Evolutionary conservation across 2,797 vertebrate genomes (phyloP), one percentile per base, ranked within the genome.

Genomic region (Coendou prehensilis): DNA sequence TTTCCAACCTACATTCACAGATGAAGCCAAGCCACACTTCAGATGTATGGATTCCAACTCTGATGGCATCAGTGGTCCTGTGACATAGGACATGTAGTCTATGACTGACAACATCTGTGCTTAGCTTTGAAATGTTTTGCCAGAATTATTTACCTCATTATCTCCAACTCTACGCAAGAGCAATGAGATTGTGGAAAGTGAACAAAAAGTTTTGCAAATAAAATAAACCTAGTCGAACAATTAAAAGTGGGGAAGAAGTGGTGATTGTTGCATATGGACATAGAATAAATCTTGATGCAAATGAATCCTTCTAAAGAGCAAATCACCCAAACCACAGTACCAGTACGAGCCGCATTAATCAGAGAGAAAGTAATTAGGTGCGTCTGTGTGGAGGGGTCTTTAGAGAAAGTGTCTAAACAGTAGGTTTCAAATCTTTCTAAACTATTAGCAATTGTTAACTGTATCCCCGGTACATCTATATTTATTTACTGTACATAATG

Each of bases 91-190:
- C 22, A n/a, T 15, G 18, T 45, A 83, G 30, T 87, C 54, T 56
- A 14, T 83, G 89, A 90, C 71, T 93, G 78, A 37, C n/a, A 94
- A 1, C 56, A 61, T 83, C 82, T 88, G 59, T 71, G n/a, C 41
- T 30, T 17, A 93, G 59, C 87, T 87, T 94, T 95, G 93, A 94
- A 75, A 91, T 50, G 45, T 67, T 93, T 93, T 79, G 2, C 76
- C 37, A 81, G 56, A 85, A 91, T 69, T 76, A 82, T 81, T 87
- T 80, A 71, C 33, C 28, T 28, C 23, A 1, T 71, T 26, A 30
- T 47, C 75, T 76, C 45, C 64, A 91, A 47, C 71, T 83, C 84
- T 45, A 54, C 17, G 28, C 50, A 95, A 94, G 63, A 89, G 30
- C 63, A 47, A 6, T 47, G 76, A 41, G 22, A 89, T 52, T n/a